Evolutionary conservation across 1,140 invertebrate genomes (phyloP), one percentile per base, ranked within the genome.

Genomic region (Drosophila takahashii): DNA sequence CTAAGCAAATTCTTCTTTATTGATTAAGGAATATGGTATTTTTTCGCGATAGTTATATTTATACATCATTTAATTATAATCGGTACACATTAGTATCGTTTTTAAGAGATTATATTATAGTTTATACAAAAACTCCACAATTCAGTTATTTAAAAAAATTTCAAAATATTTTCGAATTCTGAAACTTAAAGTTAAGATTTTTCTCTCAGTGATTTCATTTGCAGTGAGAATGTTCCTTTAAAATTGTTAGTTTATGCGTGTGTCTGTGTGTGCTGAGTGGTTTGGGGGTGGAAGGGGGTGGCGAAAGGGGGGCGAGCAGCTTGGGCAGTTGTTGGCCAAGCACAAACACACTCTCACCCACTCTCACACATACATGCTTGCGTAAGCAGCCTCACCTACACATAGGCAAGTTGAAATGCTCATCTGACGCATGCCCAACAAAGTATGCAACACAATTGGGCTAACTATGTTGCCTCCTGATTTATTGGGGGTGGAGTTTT

Each of bases 401-500:
- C 47, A 74, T 54, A 75, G 60, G 51, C 59, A 75, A 75, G 64
- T 75, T 62, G 65, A 75, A 78, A 76, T 66, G 69, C 65, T 67
- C 78, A 44, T 75, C 72, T 79, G 83, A 87, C 81, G 83, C 81
- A 86, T 86, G 81, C 81, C 83, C 83, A 54, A 77, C 65, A 77
- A 85, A 86, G 81, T 85, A 85, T 85, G 81, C 81, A 85, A 86
- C 77, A 85, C 81, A 86, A 86, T 87, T 86, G 81, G 86, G 81
- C 83, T 86, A 86, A 86, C 81, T 86, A 85, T 87, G 81, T 75
- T 87, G 83, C 54, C 57, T 67, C 58, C 54, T 51, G 70, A 75
- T 75, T 71, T 72, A 71, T 72, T 45, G 39, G 61, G 27, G 27
- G 3, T 27, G 37, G 32, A 13, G 16, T 15, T 9, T 22, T 2